Percentiles rank a stretch among this genome's conserved stretches.
These are phyloP conservation scores for Drosophila differens DNA, from an alignment of 2,888 invertebrate genomes.

Conservation along the genomic window DNA sequence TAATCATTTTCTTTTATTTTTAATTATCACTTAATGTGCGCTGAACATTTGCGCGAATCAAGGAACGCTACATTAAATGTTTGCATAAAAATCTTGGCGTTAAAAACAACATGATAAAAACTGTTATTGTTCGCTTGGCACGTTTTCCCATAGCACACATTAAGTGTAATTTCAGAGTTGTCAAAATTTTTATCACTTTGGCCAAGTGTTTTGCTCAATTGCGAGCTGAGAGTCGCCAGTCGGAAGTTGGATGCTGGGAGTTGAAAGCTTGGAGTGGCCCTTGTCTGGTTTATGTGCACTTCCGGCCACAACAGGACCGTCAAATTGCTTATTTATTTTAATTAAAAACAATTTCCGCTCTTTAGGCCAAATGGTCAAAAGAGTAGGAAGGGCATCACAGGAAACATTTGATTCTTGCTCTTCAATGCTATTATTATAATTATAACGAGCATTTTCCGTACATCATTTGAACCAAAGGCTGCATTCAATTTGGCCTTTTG, in stretches of 20 bases:
- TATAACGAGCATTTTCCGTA: conserved; percentile 58
- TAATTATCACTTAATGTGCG: not conserved
- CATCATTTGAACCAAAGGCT: conserved; percentile 20
- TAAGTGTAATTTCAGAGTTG: conserved; percentile 37
- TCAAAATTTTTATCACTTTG: conserved; percentile 21
- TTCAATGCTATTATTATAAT: conserved; percentile 44
- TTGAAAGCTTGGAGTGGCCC: not conserved
- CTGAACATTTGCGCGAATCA: not conserved
- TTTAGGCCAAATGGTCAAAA: conserved; percentile 34
- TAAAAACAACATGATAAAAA: not conserved
- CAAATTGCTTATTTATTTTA: conserved; percentile 67
- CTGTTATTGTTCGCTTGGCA: conserved; percentile 6
- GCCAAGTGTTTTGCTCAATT: conserved; percentile 17
- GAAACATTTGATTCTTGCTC: conserved; percentile 58
- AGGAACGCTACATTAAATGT: not conserved
- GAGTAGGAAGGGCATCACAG: conserved; percentile 9
- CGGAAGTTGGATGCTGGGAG: not conserved
- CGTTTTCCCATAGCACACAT: conserved; percentile 28
- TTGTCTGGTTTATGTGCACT: conserved; percentile 43
- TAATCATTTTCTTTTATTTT: not conserved
- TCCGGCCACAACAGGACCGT: conserved; percentile 50
- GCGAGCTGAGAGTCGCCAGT: conserved; percentile 1
- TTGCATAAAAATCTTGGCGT: not conserved
- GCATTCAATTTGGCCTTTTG: conserved; percentile 39
- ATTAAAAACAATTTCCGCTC: conserved; percentile 73